phyloP scores from a whole-genome alignment of 1,140 invertebrate genomes.

The Papilio dardanus region DNA sequence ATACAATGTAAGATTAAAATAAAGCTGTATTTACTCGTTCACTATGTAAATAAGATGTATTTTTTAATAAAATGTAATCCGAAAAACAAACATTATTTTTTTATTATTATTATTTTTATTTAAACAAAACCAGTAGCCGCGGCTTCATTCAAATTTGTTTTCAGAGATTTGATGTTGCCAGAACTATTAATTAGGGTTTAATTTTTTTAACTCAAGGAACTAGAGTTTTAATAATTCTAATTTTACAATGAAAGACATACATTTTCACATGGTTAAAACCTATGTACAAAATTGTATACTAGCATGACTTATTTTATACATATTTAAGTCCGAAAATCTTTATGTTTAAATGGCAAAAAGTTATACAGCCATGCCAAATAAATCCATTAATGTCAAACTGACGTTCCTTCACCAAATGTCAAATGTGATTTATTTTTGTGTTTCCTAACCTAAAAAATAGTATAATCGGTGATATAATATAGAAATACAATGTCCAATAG shows the following conservation, averaged over 20 bases:
- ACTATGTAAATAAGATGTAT: slow-evolving; percentile 61
- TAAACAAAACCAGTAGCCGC: too few species aligned
- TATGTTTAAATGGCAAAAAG: neutral
- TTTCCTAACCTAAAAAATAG: slow-evolving; percentile 42
- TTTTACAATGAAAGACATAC: too few species aligned
- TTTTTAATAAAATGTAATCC: slow-evolving; percentile 54
- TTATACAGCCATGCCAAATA: neutral
- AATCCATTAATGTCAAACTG: neutral
- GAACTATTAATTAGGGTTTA: too few species aligned
- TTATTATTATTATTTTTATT: neutral
- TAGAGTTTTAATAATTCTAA: too few species aligned
- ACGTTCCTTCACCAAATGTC: neutral
- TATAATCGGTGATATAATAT: neutral
- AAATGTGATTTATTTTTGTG: neutral
- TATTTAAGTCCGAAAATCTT: neutral
- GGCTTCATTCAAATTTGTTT: too few species aligned
- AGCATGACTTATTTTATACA: neutral
- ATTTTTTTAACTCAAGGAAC: too few species aligned
- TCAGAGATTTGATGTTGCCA: too few species aligned
- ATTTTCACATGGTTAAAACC: too few species aligned
- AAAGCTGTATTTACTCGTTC: slow-evolving; percentile 60
- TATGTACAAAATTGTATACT: too few species aligned
- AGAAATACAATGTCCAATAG: slow-evolving; percentile 85
- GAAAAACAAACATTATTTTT: slow-evolving; percentile 38
- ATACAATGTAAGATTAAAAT: slow-evolving; percentile 35